Conservation (phyloP, 1,140 invertebrate species). For the Habropoda laboriosa region DNA sequence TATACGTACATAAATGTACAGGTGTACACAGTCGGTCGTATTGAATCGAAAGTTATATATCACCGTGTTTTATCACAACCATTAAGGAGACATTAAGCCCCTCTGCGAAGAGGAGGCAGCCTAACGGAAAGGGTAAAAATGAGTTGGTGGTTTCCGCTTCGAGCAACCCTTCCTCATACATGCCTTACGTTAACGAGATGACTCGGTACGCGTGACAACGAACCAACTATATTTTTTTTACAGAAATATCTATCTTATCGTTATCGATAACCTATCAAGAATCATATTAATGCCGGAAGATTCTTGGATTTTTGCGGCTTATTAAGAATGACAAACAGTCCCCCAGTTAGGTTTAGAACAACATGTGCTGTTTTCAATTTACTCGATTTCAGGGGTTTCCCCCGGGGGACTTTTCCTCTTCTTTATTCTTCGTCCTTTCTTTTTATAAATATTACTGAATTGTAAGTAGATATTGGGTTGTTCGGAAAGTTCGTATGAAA, state of each 20-base stretch:
- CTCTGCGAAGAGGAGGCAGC: constrained; percentile 60
- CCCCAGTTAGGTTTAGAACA: neutral
- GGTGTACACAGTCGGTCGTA: constrained; percentile 40
- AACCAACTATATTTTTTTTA: neutral
- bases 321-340: constrained; percentile 14
- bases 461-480: too few relatives aligned
- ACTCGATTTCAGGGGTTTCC: neutral
- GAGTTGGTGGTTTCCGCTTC: constrained; percentile 40
- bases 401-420: too few relatives aligned
- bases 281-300: constrained; percentile 15
- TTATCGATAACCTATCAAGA: constrained; percentile 24
- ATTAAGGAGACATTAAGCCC: constrained; percentile 69
- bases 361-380: neutral
- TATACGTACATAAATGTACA: constrained; percentile 28
- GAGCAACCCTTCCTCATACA: constrained; percentile 39
- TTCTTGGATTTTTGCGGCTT: neutral
- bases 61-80: constrained; percentile 64
- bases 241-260: constrained; percentile 47
- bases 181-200: constrained; percentile 19
- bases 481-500: too few relatives aligned
- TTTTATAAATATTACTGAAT: too few relatives aligned
- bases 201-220: constrained; percentile 16
- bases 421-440: too few relatives aligned
- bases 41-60: constrained; percentile 59
- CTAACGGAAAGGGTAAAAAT: constrained; percentile 63